A percentile compares a stretch with the other conserved stretches of the same genome.
Evolutionary conservation across 2,797 vertebrate species (phyloP).

Genomic region (Orestias chungarensis): DNA sequence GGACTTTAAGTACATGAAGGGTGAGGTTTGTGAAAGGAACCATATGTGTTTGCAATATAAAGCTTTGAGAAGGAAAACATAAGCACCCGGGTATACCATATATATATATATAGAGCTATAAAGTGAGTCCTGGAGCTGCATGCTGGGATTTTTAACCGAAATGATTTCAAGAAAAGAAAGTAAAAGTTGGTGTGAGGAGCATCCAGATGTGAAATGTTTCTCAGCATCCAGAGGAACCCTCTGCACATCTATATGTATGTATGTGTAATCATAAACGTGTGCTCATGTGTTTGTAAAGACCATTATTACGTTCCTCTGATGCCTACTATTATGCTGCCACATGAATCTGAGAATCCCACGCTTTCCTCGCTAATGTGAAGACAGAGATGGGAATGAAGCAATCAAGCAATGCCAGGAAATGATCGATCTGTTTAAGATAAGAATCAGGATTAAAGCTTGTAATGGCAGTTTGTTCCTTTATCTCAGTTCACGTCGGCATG

Average conservation of each 20-base stretch:
- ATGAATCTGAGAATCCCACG: constrained; percentile 24
- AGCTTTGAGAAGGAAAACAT: constrained; percentile 71
- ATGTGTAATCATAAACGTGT: constrained; percentile 18
- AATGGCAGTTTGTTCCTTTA: constrained; percentile 18
- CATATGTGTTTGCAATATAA: constrained; percentile 74
- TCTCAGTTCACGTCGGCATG: constrained; percentile 28
- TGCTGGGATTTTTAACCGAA: constrained; percentile 73
- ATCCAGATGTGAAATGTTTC: constrained; percentile 60
- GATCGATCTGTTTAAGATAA: constrained; percentile 27
- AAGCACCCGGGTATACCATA: constrained; percentile 20
- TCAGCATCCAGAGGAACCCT: constrained; percentile 29
- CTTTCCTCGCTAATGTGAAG: constrained; percentile 30
- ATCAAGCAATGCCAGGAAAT: constrained; percentile 39
- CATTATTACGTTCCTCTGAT: constrained; percentile 6
- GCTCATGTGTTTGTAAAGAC: constrained; percentile 18
- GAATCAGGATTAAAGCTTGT: background rate
- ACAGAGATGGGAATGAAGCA: constrained; percentile 44
- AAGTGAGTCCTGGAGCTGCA: constrained; percentile 62
- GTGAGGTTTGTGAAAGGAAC: constrained; percentile 66
- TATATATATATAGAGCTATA: background rate
- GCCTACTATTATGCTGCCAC: constrained; percentile 21
- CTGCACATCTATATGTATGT: constrained; percentile 21
- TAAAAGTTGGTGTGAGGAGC: constrained; percentile 53
- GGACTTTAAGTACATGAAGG: constrained; percentile 69
- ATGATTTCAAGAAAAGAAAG: constrained; percentile 56